Evolutionary conservation across 2,113 vertebrate species (phyloP).

Genomic region (Maccullochella peelii): DNA sequence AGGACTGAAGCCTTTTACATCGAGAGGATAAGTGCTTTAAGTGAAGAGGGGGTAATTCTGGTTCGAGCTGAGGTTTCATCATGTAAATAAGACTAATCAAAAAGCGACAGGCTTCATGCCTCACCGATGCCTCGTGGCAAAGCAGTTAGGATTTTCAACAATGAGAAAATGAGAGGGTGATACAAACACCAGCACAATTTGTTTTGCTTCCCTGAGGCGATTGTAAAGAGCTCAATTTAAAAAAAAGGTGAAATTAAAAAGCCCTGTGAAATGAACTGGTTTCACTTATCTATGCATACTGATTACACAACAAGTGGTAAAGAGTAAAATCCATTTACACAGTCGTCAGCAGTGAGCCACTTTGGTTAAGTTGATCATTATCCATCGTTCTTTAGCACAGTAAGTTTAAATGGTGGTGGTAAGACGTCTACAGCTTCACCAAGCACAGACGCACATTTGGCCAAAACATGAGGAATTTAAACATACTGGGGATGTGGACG

Average conservation of each 20-base stretch:
- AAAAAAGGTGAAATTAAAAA: conserved; percentile 14
- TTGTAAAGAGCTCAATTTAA: conserved; percentile 20
- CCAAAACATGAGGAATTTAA: too few species aligned
- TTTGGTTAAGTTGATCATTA: neutral
- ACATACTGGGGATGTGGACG: too few species aligned
- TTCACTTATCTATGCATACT: conserved; percentile 10
- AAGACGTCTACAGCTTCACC: too few species aligned
- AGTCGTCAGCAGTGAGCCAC: neutral
- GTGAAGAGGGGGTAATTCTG: neutral
- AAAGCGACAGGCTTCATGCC: conserved; percentile 2
- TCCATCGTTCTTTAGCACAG: neutral
- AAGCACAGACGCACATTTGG: too few species aligned
- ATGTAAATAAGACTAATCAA: conserved; percentile 20
- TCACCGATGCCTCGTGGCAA: neutral
- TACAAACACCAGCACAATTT: neutral
- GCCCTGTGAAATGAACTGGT: neutral
- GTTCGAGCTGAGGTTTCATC: neutral
- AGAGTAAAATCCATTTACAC: conserved; percentile 2
- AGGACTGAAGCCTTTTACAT: neutral
- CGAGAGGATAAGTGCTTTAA: neutral
- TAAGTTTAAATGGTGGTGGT: too few species aligned
- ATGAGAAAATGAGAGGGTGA: neutral
- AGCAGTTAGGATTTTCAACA: neutral
- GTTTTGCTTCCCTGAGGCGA: conserved; percentile 11
- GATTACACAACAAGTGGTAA: neutral